Evolutionary conservation across 2,797 vertebrate species (phyloP), one percentile per base, ranked within the genome.

Genomic region (Pseudomugil tenellus): DNA sequence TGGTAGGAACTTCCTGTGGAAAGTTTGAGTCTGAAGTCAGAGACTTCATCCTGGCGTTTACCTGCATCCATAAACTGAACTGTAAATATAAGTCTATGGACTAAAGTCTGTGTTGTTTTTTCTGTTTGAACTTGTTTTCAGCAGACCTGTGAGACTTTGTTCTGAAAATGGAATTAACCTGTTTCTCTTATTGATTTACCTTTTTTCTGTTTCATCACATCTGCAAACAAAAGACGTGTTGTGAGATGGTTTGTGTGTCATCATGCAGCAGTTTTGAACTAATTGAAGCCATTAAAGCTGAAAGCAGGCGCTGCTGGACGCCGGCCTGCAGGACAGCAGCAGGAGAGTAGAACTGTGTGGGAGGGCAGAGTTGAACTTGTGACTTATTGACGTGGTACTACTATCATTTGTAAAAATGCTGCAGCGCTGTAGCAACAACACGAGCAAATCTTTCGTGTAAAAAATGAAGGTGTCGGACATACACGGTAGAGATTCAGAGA

Each of bases 321-420:
- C 41, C n/a, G 35, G 32, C 58, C 57, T 70, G 74, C 66, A 72
- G 49, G 52, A 70, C 61, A 68, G 11, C 48, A 73, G 57, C 66
- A 58, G 28, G 58, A 59, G 35, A 65, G 60, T 58, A 43, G 26
- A 52, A 29, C 41, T 58, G 51, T 74, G 81, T 76, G 65, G 65
- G 81, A 63, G 59, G 57, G 49, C 52, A 58, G 21, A 61, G 67
- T 29, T 59, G 32, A 19, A 55, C 31, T 48, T 46, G 48, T 73
- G 68, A 83, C 77, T 74, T 77, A 84, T 87, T 70, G 60, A 83
- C 68, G 80, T 65, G 39, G 28, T 53, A 58, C 46, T 56, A 48
- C 52, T 63, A 14, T 74, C 58, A 81, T 58, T 70, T 56, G n/a
- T 67, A 67, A 26, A 71, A 68, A 79, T 76, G 23, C 26, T 39